Evolutionary conservation across 2,888 invertebrate genomes (phyloP), one percentile per base, ranked within the genome.

Genomic region (Heterodera filipjevi): DNA sequence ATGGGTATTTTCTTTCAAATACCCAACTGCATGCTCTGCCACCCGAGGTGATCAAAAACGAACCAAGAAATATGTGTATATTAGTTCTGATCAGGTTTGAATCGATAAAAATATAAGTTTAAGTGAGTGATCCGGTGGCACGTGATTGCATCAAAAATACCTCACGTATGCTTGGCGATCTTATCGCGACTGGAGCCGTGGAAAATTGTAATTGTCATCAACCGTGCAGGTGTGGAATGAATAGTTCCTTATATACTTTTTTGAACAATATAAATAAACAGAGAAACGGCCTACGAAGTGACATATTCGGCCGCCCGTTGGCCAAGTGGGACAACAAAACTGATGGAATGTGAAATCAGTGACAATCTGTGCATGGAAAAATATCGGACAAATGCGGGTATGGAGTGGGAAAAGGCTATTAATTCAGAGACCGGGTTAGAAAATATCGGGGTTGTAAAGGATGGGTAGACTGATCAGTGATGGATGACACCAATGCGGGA

Each of bases 281-380:
- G 88, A 71, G 89, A 89, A 80, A 87, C 85, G 39, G 88, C 87
- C 79, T 89, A 89, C 75, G 89, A 89, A 84, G 87, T 89, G 35
- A 86, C 87, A 3, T 89, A 88, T 77, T 89, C 89, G 3, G 88
- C 89, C 0, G 89, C 89, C 27, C 80, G 89, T 30, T 89, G 89
- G 89, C 89, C 89, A 0, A 87, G 89, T 0, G 89, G 88, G 22
- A 88, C 89, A 1, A 86, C 88, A 5, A 89, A 89, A 80, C 84
- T 88, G 6, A 85, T 89, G 85, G 88, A 88, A 78, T 88, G 88
- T 72, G 79, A 83, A 12, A 83, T 86, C 2, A 84, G 82, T n/a
- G 88, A 88, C 81, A 84, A 83, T 68, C 71, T 89, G 66, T 88
- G 88, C 78, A 81, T 88, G 35, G 88, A 89, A 74, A 87, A 87